Evolutionary conservation across 2,888 invertebrate genomes (phyloP), one percentile per base, ranked within the genome.

Genomic region (Gandaritis pyraliata): DNA sequence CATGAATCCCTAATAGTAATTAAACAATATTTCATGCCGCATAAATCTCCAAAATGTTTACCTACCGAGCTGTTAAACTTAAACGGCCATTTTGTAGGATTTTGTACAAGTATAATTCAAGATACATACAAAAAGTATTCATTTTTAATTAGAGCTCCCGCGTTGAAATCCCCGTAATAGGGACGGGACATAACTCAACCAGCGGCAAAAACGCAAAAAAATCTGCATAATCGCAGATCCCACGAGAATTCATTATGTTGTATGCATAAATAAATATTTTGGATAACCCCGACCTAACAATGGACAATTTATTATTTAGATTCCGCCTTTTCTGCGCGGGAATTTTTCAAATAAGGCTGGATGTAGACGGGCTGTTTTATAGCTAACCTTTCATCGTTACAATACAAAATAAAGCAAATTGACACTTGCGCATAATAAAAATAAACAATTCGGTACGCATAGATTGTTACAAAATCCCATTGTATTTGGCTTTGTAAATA

Each of bases 301-400:
- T 89, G 82, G 85, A 88, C 87, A 89, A 89, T 90, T 89, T 88
- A 88, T 88, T 90, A 89, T 90, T 90, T 87, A 89, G 88, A 90
- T 88, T 86, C 83, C 75, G 76, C 77, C 74, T 80, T 78, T 82
- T 76, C 77, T 74, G 68, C 66, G 74, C 73, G 74, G 74, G 81
- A 78, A 81, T 85, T 87, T 87, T 86, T 87, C 82, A 87, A 87
- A 83, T 82, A 30, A 62, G 46, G 62, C 38, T 23, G 15, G 39
- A 12, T 23, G 16, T 45, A 49, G 49, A 60, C 46, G 46, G 36
- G 11, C 36, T 13, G 46, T 13, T 46, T 10, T 10, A 16, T 18
- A 33, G n/a, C n/a, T n/a, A 5, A 43, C 13, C 15, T 15, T 0
- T 41, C n/a, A n/a, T n/a, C n/a, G n/a, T n/a, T n/a, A n/a, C n/a